Base-by-base conservation (phyloP, 2,113 vertebrate genomes). In the Glareola pratincola region DNA sequence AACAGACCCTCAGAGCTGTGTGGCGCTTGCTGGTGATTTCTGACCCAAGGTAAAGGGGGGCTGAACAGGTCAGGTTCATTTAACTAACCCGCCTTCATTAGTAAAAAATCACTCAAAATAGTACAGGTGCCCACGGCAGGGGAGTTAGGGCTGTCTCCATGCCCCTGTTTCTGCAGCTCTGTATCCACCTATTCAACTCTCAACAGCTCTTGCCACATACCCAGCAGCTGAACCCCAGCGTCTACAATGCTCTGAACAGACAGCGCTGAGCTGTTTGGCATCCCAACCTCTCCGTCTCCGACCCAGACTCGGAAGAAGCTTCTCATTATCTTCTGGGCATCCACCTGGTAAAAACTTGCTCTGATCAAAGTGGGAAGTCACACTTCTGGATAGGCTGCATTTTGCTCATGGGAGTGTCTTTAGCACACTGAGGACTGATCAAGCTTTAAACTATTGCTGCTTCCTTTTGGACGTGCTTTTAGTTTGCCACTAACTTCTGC, bases 11-110 rank as follows among this genome's bases (percentile, higher is more conserved):
- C 39, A 3, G 73, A 87, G 54, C 53, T 68, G 54, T 4, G 20
- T 74, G 63, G 85, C 45, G 22, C 11, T 77, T 77, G 53, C 43
- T 91, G 74, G 14, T 39, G 50, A 15, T 91, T 85, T 79, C 57
- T 57, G 53, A 71, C 26, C n/a, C 60, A 39, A 66, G 50, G 50
- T 32, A 66, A 85, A 43, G 0, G 0, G 13, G 21, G 21, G 13
- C 45, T 45, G 32, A 89, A 47, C 12, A 27, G 34, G 45, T 76
- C 87, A 90, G 37, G 41, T 50, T 32, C 66, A 24, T 48, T 57
- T 37, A 87, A 82, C 9, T 54, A 14, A 57, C 53, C 47, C 64
- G 41, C 22, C 27, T 20, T 80, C 22, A 12, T 48, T 23, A 60
- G 63, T 57, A 73, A 63, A 67, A 59, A 47, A 1, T 2, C 48